Evolutionary conservation across 2,113 vertebrate species (phyloP).

Genomic region (Grallaria varia): DNA sequence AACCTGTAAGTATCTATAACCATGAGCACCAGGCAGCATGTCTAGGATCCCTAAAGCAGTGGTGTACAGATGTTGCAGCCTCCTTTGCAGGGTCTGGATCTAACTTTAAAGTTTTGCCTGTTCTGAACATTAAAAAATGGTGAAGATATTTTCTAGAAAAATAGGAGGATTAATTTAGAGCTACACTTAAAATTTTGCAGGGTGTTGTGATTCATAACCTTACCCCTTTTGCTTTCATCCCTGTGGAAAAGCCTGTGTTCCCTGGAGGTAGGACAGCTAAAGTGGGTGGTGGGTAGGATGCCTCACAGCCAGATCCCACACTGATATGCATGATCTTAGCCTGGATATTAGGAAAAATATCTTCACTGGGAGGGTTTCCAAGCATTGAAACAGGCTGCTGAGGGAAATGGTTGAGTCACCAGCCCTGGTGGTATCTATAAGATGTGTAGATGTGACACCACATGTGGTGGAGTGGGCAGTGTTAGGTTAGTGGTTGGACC

Average conservation of each 20-base stretch:
- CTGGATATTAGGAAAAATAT: not conserved
- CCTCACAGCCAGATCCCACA: not conserved
- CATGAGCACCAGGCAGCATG: not conserved
- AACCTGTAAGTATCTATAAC: not conserved
- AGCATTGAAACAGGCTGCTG: not conserved
- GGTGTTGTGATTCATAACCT: not conserved
- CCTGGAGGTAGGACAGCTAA: not conserved
- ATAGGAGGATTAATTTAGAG: not conserved
- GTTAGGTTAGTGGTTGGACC: not conserved
- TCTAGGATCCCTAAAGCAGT: not conserved
- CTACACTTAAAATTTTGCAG: not conserved
- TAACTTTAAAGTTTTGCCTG: not conserved
- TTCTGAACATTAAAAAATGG: not conserved
- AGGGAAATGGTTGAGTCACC: not conserved
- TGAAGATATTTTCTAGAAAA: not conserved
- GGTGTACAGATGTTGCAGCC: not conserved
- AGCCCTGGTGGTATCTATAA: not conserved
- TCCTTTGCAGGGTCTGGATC: not conserved
- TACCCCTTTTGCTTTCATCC: not conserved
- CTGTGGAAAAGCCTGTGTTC: not conserved
- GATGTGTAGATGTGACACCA: fast-evolving
- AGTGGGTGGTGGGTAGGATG: not conserved
- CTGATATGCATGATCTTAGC: too few species aligned
- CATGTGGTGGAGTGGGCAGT: not conserved
- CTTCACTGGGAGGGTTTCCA: not conserved